These are phyloP conservation scores for Pandemis heparana DNA, from an alignment of 2,888 invertebrate species.

Conservation along the genomic window DNA sequence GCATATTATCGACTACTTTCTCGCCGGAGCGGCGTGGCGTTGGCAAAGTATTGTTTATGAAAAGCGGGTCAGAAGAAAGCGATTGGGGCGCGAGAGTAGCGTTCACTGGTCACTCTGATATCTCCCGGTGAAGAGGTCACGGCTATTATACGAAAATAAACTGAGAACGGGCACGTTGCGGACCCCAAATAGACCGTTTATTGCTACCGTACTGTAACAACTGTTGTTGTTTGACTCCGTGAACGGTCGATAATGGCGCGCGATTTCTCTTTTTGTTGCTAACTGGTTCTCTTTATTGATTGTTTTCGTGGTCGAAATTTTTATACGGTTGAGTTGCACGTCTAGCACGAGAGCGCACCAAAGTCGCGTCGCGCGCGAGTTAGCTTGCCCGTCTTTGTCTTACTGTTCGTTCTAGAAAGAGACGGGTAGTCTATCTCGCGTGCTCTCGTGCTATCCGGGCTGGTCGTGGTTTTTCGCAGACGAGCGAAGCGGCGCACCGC, in stretches of 20 bases:
- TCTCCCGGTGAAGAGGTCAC: slow-evolving; percentile 81
- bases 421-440: no score
- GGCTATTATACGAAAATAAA: slow-evolving; percentile 72
- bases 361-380: no score
- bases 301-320: slow-evolving; percentile 54
- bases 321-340: slow-evolving; percentile 32
- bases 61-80: slow-evolving; percentile 85
- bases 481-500: slow-evolving; percentile 54
- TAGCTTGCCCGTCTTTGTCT: no score
- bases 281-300: slow-evolving; percentile 63
- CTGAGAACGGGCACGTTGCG: slow-evolving; percentile 57
- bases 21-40: slow-evolving; percentile 66
- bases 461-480: slow-evolving; percentile 32
- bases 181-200: slow-evolving; percentile 53
- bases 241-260: slow-evolving; percentile 63
- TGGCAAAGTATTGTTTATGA: slow-evolving; percentile 83
- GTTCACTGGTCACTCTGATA: slow-evolving; percentile 73
- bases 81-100: slow-evolving; percentile 67
- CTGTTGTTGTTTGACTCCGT: slow-evolving; percentile 66
- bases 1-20: slow-evolving; percentile 80
- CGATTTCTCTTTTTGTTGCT: slow-evolving; percentile 75
- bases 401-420: no score
- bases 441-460: not conserved
- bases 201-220: slow-evolving; percentile 58
- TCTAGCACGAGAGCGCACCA: no score